Base-by-base conservation (phyloP, 2,113 vertebrate genomes). In the Pungitius pungitius region DNA sequence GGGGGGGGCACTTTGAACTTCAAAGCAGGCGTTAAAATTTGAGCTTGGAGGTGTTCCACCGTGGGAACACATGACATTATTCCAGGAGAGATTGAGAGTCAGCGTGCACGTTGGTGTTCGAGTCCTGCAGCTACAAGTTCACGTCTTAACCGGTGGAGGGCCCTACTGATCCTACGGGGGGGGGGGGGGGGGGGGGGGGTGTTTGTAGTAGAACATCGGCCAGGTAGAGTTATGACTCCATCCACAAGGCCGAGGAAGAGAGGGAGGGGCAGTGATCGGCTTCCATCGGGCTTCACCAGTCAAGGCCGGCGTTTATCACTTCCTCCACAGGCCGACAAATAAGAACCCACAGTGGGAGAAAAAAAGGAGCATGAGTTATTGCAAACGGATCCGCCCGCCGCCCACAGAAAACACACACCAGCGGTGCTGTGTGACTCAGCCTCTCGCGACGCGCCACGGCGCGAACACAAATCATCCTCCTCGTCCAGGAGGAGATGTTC, bases 1-100 rank as follows among this genome's bases (percentile, higher is more conserved):
- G 51, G 51, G 22, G 42, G 64, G 59, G 59, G 33, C 35, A 55
- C 87, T 88, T 91, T 91, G 77, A 89, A 92, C 90, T 87, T 90
- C 82, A 90, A 86, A 90, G 85, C 60, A 30, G 66, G 40, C 22
- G 24, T 72, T 78, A 76, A 75, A 80, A 68, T 57, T 49, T n/a
- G n/a, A 65, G 47, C 72, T 74, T 37, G 26, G 47, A 77, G 70
- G 61, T 64, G 75, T 69, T 59, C 20, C 57, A 57, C 56, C 60
- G 59, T 80, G 65, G 42, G 67, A n/a, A 74, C 73, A 62, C 61
- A 47, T 71, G 37, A 59, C 54, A 72, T 61, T 78, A 10, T 71
- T 69, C 62, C 43, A 64, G 1, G 24, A 5, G 35, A 62, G 64
- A 82, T 56, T 49, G 55, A 47, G 56, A 37, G 37, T 63, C 6